These are phyloP conservation scores for Ypsolopha sequella DNA, from an alignment of 2,888 invertebrate genomes.

Conservation along the genomic window DNA sequence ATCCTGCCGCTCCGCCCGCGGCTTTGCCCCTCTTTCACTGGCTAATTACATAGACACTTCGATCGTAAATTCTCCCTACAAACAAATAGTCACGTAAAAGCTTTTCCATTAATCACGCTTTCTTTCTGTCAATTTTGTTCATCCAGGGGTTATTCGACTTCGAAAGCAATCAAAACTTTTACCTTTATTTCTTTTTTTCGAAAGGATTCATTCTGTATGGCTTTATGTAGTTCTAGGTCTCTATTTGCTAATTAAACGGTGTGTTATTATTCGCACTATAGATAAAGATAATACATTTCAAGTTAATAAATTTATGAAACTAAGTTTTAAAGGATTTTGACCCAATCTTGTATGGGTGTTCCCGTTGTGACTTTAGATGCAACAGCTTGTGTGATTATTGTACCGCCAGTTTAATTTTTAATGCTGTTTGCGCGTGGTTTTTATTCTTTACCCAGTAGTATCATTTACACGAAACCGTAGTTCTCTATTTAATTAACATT, in stretches of 20 bases:
- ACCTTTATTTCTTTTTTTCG: not conserved
- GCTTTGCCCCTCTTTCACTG: slow-evolving; percentile 13
- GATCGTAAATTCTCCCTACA: slow-evolving; percentile 20
- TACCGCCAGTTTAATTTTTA: slow-evolving; percentile 14
- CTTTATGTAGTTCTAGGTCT: too few relatives aligned
- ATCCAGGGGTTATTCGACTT: not conserved
- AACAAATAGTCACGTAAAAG: slow-evolving; percentile 44
- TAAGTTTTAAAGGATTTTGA: too few relatives aligned
- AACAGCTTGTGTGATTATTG: slow-evolving; percentile 48
- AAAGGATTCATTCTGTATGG: too few relatives aligned
- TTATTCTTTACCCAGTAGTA: slow-evolving; percentile 5
- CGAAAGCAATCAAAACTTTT: not conserved
- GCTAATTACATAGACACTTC: not conserved
- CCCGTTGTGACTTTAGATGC: slow-evolving; percentile 46
- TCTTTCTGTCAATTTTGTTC: slow-evolving; percentile 25
- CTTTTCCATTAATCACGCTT: slow-evolving; percentile 44
- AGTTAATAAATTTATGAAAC: too few relatives aligned
- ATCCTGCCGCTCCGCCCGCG: slow-evolving; percentile 10
- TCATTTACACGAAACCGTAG: not conserved
- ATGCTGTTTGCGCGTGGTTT: slow-evolving; percentile 26
- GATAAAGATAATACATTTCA: too few relatives aligned
- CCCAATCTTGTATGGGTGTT: slow-evolving; percentile 14
- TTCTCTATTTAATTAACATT: not conserved
- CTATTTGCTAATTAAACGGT: too few relatives aligned
- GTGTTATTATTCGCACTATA: too few relatives aligned